Percentiles rank a stretch among this genome's conserved stretches.
These are phyloP conservation scores for Thereuonema tuberculata DNA, from an alignment of 1,140 invertebrate genomes.

Conservation along the genomic window DNA sequence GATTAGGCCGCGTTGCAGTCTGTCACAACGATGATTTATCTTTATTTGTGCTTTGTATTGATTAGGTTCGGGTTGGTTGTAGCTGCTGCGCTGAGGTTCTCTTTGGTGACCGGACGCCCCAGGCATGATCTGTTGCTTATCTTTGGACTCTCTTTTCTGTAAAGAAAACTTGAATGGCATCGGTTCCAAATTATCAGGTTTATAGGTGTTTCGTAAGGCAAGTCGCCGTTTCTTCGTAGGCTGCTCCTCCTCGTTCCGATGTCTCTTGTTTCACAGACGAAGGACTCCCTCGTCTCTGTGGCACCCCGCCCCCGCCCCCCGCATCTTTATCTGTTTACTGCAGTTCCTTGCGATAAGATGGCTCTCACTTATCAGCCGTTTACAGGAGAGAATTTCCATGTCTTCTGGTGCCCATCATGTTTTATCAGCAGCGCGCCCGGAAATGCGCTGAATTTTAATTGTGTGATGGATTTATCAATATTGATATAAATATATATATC, in stretches of 20 bases:
- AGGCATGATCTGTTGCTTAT: background rate
- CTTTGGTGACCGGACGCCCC: background rate
- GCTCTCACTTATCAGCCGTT: background rate
- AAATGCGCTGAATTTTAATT: slow-evolving; percentile 4
- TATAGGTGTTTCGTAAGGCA: background rate
- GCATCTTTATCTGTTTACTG: background rate
- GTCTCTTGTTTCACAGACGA: too few species aligned
- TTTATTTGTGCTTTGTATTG: background rate
- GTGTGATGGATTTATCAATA: background rate
- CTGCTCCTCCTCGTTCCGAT: too few species aligned
- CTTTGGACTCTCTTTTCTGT: background rate
- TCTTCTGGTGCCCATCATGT: background rate
- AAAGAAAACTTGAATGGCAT: background rate
- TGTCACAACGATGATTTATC: slow-evolving; percentile 1
- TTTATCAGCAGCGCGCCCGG: background rate
- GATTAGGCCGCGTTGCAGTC: background rate
- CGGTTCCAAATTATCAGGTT: background rate
- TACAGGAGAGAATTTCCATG: background rate
- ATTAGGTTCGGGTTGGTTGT: background rate
- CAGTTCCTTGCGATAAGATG: background rate
- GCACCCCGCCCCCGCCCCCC: background rate
- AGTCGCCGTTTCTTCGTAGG: too few species aligned
- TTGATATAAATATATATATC: too few species aligned
- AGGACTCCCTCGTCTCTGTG: too few species aligned
- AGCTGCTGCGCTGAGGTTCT: background rate